These are phyloP conservation scores for Merodon equestris DNA, from an alignment of 2,888 invertebrate species.

Conservation along the genomic window DNA sequence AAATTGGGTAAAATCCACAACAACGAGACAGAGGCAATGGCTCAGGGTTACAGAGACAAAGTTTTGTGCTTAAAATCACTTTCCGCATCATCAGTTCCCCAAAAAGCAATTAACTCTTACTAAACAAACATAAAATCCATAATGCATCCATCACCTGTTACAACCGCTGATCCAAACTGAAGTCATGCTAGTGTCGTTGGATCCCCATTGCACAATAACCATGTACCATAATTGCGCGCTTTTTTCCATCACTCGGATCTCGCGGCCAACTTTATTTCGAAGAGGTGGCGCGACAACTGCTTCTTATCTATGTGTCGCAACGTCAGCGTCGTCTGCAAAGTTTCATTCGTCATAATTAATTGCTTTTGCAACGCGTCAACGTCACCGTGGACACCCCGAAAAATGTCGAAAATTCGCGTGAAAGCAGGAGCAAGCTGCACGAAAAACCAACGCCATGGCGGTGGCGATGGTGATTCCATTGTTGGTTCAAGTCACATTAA, in stretches of 20 bases:
- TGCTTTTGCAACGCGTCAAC: slow-evolving; percentile 44
- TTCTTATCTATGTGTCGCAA: not conserved
- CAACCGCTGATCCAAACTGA: not conserved
- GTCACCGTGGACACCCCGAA: not conserved
- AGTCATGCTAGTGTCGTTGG: too few species aligned
- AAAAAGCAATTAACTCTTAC: slow-evolving; percentile 24
- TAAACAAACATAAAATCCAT: slow-evolving; percentile 20
- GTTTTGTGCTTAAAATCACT: slow-evolving; percentile 16
- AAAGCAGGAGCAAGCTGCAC: too few species aligned
- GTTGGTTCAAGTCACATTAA: too few species aligned
- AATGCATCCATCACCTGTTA: slow-evolving; percentile 27
- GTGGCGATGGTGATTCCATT: too few species aligned
- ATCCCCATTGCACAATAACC: too few species aligned
- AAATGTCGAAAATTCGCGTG: too few species aligned
- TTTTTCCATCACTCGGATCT: too few species aligned
- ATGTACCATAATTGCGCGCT: too few species aligned
- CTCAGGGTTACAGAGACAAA: not conserved
- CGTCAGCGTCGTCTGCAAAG: slow-evolving; percentile 50
- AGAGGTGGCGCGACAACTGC: not conserved
- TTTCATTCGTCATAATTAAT: slow-evolving; percentile 65
- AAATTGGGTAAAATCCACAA: too few species aligned
- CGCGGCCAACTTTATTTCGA: too few species aligned
- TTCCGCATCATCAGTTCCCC: slow-evolving; percentile 4
- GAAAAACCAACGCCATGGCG: too few species aligned
- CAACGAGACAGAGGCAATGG: too few species aligned